phyloP scores from a whole-genome alignment of 2,888 invertebrate genomes.

The Pristionchus mayeri region DNA sequence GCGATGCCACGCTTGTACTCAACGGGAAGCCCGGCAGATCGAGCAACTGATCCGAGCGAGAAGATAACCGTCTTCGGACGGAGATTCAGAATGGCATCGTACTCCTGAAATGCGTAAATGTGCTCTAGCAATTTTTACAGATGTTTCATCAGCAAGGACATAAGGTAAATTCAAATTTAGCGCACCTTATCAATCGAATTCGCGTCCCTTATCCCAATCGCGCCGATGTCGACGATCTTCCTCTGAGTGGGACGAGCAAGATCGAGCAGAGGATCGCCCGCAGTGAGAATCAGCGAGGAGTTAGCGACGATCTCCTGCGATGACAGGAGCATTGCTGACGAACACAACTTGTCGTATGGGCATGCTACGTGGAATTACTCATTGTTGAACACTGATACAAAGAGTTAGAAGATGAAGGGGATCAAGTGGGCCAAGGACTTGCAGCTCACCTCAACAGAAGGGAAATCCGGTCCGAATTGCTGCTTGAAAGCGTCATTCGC shows the following conservation, averaged over 20 bases:
- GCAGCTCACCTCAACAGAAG: slow-evolving; percentile 6
- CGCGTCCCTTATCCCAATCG: slow-evolving; percentile 21
- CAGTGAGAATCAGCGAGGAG: slow-evolving; percentile 1
- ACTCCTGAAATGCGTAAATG: background rate
- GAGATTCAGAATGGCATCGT: slow-evolving; percentile 18
- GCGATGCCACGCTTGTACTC: slow-evolving; percentile 2
- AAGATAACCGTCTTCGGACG: slow-evolving; percentile 15
- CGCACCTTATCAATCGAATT: background rate
- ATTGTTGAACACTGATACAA: too few relatives aligned
- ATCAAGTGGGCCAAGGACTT: background rate
- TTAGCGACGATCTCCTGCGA: slow-evolving; percentile 7
- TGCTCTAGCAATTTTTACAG: too few relatives aligned
- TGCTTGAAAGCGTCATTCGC: background rate
- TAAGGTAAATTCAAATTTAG: too few relatives aligned
- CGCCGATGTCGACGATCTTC: slow-evolving; percentile 26
- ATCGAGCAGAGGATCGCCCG: slow-evolving; percentile 19
- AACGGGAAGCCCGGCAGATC: background rate
- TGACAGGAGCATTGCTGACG: background rate
- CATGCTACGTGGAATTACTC: too few relatives aligned
- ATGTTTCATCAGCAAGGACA: too few relatives aligned
- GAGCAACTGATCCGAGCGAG: background rate
- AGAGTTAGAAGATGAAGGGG: too few relatives aligned
- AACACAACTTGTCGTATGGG: too few relatives aligned
- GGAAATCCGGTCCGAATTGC: background rate
- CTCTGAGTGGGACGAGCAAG: background rate